Evolutionary conservation across 2,888 invertebrate genomes (phyloP).

Genomic region (Lithophane socia): DNA sequence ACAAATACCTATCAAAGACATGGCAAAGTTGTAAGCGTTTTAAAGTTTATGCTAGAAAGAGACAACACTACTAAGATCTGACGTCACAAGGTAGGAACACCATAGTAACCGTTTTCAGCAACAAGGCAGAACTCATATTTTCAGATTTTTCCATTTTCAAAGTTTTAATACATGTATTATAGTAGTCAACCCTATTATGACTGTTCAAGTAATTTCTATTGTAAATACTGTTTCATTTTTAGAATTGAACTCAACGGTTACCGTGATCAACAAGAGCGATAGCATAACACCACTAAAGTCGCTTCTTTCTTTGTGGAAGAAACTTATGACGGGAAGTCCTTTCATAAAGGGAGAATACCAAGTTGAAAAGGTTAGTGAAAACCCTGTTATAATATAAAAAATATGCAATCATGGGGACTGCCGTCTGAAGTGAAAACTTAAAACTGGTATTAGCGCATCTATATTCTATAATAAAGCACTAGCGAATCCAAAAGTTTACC

Average conservation of each 20-base stretch:
- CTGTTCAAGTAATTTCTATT: neutral
- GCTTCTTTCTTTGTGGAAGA: conserved; percentile 95
- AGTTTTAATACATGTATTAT: neutral
- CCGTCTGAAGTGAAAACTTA: too few species aligned
- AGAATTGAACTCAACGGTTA: conserved; percentile 81
- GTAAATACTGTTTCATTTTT: conserved; percentile 28
- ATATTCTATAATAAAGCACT: too few species aligned
- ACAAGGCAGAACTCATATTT: neutral
- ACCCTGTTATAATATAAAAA: too few species aligned
- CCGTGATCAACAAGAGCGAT: conserved; percentile 88
- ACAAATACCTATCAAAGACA: neutral
- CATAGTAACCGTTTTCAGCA: neutral
- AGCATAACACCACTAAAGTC: conserved; percentile 90
- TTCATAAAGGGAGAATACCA: conserved; percentile 80
- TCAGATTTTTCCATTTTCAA: too few species aligned
- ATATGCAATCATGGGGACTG: too few species aligned
- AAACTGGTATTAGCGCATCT: too few species aligned
- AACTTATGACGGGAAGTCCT: conserved; percentile 91
- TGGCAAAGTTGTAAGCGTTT: neutral
- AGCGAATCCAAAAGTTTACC: too few species aligned
- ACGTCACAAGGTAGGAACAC: neutral
- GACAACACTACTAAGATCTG: neutral
- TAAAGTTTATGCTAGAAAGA: neutral
- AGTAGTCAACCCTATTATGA: neutral
- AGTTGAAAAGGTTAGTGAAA: conserved; percentile 70